Percentiles rank a stretch among this genome's conserved stretches.
phyloP scores from a whole-genome alignment of 2,113 vertebrate species.

The Dipodomys spectabilis region DNA sequence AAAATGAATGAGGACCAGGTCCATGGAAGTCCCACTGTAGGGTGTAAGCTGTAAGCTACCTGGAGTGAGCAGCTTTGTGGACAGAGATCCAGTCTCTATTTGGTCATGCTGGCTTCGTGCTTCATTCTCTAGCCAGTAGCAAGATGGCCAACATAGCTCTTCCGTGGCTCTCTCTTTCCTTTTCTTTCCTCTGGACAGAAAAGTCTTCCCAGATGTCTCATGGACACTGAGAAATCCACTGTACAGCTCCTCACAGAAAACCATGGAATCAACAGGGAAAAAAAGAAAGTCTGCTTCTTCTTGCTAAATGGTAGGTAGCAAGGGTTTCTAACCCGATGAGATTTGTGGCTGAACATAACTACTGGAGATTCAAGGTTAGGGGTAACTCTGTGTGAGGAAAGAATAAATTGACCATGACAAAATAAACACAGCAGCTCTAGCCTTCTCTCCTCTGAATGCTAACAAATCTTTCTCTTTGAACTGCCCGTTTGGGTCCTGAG shows the following conservation, averaged over 20 bases:
- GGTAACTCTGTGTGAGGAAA: conserved; percentile 56
- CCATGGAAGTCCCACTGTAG: neutral
- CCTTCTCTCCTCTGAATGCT: conserved; percentile 48
- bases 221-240: neutral
- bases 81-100: neutral
- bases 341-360: conserved; percentile 3
- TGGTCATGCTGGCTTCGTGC: neutral
- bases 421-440: conserved; percentile 68
- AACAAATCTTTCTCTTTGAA: conserved; percentile 45
- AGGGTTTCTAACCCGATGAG: conserved; percentile 24
- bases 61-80: neutral
- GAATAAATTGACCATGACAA: conserved; percentile 70
- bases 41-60: neutral
- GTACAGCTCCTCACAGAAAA: neutral
- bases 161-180: neutral
- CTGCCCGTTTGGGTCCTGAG: conserved; percentile 60
- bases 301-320: conserved; percentile 33
- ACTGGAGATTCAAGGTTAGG: conserved; percentile 68
- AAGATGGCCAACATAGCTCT: neutral
- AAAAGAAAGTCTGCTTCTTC: neutral
- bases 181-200: neutral
- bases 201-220: neutral
- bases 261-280: neutral
- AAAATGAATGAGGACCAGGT: neutral
- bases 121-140: neutral